Evolutionary conservation across 2,113 vertebrate species (phyloP).

Genomic region (Nycticryphes semicollaris): DNA sequence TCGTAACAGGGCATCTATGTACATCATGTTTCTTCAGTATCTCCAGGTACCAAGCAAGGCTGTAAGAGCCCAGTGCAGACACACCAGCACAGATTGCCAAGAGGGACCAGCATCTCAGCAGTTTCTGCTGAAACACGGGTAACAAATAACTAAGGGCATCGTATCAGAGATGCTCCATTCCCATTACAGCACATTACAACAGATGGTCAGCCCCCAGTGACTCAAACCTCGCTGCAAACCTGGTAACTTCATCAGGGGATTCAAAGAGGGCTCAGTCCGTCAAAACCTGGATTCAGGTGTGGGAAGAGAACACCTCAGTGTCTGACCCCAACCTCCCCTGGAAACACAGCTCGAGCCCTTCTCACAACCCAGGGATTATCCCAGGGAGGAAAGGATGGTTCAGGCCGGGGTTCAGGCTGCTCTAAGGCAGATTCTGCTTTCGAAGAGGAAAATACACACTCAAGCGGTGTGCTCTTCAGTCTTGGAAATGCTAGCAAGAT

Average conservation of each 20-base stretch:
- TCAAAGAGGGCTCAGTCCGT: background rate
- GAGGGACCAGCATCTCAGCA: background rate
- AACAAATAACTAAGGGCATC: background rate
- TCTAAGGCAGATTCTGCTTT: background rate
- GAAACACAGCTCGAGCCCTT: background rate
- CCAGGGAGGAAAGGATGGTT: background rate
- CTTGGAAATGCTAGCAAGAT: slow-evolving; percentile 13
- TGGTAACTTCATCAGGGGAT: background rate
- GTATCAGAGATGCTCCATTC: background rate
- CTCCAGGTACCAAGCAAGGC: background rate
- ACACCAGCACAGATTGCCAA: background rate
- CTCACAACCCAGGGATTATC: background rate
- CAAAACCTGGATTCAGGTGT: background rate
- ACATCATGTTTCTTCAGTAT: background rate
- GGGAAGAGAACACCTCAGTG: background rate
- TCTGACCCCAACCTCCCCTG: background rate
- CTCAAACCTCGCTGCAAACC: background rate
- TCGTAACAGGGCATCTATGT: background rate
- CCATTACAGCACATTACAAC: background rate
- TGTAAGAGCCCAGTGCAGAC: background rate
- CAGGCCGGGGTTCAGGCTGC: background rate
- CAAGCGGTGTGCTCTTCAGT: background rate
- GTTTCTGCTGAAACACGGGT: background rate
- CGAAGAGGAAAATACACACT: background rate
- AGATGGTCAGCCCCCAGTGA: background rate